Evolutionary conservation across 1,140 invertebrate species (phyloP), one percentile per base, ranked within the genome.

Genomic region (Rhyacophila brunnea): DNA sequence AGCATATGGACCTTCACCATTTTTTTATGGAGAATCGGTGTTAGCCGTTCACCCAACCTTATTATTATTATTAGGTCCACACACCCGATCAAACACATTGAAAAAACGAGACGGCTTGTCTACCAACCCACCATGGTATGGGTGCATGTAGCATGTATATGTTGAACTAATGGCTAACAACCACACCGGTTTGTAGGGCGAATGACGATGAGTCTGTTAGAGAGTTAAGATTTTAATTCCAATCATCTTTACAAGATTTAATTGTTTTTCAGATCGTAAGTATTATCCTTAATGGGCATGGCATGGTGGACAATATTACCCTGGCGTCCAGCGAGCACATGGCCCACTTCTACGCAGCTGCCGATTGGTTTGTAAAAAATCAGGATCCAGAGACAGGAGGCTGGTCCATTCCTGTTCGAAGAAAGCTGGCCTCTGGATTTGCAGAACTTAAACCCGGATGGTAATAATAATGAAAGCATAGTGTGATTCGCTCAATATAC

Each of bases 321-420:
- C 71, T 96, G 32, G 85, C 89, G n/a, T 85, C 87, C 1, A 88
- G 85, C 64, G 88, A 92, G 68, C 93, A 97, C 74, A 83, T 91
- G 72, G 84, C 88, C 47, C 90, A 95, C 72, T 98, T 98, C 79
- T 92, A 90, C 68, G 88, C 92, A 70, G 90, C 95, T 1, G 94
- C 95, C 11, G 85, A 92, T 67, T 99, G 96, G 96, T 89, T 99
- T 69, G 85, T 96, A 2, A 78, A 78, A 15, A 85, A 93, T 79
- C 96, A 99, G 78, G 87, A 95, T 70, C 66, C 75, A 38, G 75
- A 84, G 55, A 82, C 86, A 23, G 93, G 92, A 66, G 95, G 93
- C 20, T 97, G 94, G 94, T 79, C 89, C 34, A 95, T 95, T 74
- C 88, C 89, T 34, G 93, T 96, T 1, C 82, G 85, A 46, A 78